Percentiles rank a stretch among this genome's conserved stretches.
phyloP scores from a whole-genome alignment of 2,888 invertebrate species.

The Sphaerophoria taeniata region DNA sequence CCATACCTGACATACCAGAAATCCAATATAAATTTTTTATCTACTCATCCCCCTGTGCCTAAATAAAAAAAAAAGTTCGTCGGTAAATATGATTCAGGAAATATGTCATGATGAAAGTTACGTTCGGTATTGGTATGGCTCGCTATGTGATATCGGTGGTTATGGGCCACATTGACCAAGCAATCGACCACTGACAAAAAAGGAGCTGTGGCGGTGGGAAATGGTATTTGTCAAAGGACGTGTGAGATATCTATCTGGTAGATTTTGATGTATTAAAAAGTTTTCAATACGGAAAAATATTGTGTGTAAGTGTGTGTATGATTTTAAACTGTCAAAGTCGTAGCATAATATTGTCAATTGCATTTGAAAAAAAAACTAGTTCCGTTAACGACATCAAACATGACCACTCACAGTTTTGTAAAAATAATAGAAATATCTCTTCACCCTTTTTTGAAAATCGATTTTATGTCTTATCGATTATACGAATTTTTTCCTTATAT shows the following conservation, averaged over 20 bases:
- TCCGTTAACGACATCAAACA: background rate
- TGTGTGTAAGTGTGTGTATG: background rate
- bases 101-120: constrained; percentile 19
- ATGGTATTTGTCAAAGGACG: background rate
- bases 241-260: background rate
- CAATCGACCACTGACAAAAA: background rate
- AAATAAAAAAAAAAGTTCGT: background rate
- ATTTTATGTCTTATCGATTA: constrained; percentile 53
- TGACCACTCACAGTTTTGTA: background rate
- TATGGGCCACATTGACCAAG: constrained; percentile 2
- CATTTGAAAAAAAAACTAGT: background rate
- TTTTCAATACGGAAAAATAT: background rate
- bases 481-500: constrained; percentile 9
- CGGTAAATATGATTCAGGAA: constrained; percentile 22
- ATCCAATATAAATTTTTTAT: constrained; percentile 53
- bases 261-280: background rate
- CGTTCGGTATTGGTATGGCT: background rate
- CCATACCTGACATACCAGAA: constrained; percentile 56
- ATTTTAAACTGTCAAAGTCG: constrained; percentile 13
- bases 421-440: constrained; percentile 11
- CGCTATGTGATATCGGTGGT: background rate
- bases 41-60: background rate
- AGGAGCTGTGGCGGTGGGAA: too few relatives aligned
- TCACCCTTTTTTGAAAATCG: constrained; percentile 27
- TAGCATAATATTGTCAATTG: constrained; percentile 6